A percentile compares a stretch with the other conserved stretches of the same genome.
phyloP scores from a whole-genome alignment of 2,797 vertebrate species.

The Echiichthys vipera region DNA sequence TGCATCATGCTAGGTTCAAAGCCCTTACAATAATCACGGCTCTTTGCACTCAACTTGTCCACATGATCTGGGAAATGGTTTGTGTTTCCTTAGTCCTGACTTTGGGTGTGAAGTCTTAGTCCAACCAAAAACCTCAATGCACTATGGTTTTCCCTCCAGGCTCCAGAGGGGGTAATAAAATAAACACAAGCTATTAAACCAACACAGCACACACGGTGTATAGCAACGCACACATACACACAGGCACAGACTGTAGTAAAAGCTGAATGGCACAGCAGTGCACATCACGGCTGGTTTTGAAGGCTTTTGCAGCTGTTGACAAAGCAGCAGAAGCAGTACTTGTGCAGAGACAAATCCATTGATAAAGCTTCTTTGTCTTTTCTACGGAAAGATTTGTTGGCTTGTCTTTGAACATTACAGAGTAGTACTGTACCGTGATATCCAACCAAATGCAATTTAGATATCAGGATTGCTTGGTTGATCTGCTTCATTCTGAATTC shows the following conservation, averaged over 20 bases:
- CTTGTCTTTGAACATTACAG: conserved; percentile 13
- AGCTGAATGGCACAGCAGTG: conserved; percentile 74
- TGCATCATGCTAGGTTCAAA: conserved; percentile 82
- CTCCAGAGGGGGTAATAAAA: conserved; percentile 67
- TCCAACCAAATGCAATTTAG: conserved; percentile 20
- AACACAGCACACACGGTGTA: conserved; percentile 58
- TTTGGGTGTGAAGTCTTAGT: conserved; percentile 39
- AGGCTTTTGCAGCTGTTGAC: conserved; percentile 44
- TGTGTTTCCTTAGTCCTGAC: conserved; percentile 16
- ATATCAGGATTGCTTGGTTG: conserved; percentile 7
- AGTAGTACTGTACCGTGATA: neutral
- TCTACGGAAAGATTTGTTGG: conserved; percentile 21
- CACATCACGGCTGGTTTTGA: conserved; percentile 56
- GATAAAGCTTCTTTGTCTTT: conserved; percentile 26
- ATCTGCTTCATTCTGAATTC: conserved; percentile 38
- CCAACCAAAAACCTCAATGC: conserved; percentile 34
- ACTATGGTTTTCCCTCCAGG: conserved; percentile 37
- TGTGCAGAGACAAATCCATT: conserved; percentile 53
- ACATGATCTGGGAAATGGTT: conserved; percentile 26
- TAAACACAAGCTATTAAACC: conserved; percentile 70
- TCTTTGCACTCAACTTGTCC: conserved; percentile 49
- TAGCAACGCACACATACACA: conserved; percentile 39
- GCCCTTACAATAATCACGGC: conserved; percentile 77
- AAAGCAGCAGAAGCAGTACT: conserved; percentile 59
- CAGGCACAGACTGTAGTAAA: conserved; percentile 60